Conservation (phyloP, 2,797 vertebrate genomes). For the Buceros bicornis region DNA sequence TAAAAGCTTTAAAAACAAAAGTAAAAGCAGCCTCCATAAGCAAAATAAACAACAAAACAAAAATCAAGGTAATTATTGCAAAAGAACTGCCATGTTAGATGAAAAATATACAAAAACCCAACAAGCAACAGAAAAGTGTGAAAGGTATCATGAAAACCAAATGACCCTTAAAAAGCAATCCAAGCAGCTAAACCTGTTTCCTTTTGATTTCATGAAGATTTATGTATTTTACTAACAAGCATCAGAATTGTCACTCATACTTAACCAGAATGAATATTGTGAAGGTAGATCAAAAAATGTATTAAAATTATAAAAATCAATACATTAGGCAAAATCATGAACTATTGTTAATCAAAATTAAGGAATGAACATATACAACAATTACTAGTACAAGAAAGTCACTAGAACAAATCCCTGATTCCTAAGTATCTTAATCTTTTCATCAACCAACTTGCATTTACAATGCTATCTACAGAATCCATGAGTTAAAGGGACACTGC, state of each 20-base stretch:
- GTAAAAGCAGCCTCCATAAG: constrained; percentile 72
- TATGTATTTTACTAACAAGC: not conserved
- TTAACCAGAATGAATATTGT: constrained; percentile 14
- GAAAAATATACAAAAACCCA: constrained; percentile 72
- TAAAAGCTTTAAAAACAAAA: constrained; percentile 47
- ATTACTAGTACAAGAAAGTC: not conserved
- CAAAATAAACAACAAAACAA: constrained; percentile 65
- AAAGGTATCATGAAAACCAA: constrained; percentile 69
- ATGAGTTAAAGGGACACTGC: constrained; percentile 59
- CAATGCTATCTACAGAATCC: not conserved
- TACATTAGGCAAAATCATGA: constrained; percentile 25
- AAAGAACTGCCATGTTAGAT: constrained; percentile 77
- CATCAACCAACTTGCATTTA: not conserved
- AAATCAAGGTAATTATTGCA: constrained; percentile 65
- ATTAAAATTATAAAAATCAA: constrained; percentile 24
- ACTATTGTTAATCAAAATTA: constrained; percentile 30
- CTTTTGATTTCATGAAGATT: not conserved
- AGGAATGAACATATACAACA: not conserved
- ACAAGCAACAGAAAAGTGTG: constrained; percentile 78
- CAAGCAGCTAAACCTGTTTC: constrained; percentile 63
- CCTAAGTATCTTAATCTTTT: not conserved
- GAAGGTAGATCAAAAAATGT: constrained; percentile 17
- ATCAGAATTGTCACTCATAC: not conserved
- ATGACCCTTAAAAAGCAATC: constrained; percentile 41
- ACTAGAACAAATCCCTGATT: not conserved